Evolutionary conservation across 2,113 vertebrate species (phyloP), one percentile per base, ranked within the genome.

Genomic region (Cavia porcellus): DNA sequence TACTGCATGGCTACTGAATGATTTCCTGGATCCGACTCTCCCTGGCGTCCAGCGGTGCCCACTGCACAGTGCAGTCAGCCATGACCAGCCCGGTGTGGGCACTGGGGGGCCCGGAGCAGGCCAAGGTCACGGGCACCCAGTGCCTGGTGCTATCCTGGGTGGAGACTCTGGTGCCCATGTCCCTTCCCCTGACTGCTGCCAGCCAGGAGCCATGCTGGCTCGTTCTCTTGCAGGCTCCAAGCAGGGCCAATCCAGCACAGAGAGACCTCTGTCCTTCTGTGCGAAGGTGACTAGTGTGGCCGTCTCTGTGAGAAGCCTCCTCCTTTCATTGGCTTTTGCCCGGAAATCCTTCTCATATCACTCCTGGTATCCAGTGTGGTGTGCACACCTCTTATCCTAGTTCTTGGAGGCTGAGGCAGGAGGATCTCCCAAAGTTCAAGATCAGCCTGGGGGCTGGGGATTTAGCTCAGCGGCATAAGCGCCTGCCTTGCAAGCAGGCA

Each of bases 11-110:
- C 45, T 45, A 24, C 47, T 42, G 25, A 75, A 59, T 32, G 30
- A 2, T 57, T 80, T 89, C 89, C 89, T 96, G 62, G 61, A 89
- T 28, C 62, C 64, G 59, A 64, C 28, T 80, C 47, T 89, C 72
- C 20, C 32, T 50, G 47, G 80, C 24, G 10, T 17, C 59, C 50
- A 22, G 8, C 79, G 12, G 52, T 85, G 61, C 42, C 92, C 70
- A n/a, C 12, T 19, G 13, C 57, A 70, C 45, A 0, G 1, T 2
- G 12, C 74, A 47, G 74, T 30, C 42, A 47, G 24, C 74, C 12
- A 2, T 77, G 74, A 77, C 11, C 13, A 30, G 11, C 38, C 38
- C 55, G 13, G 2, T 55, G 52, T 55, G 55, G 70, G 38, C n/a
- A 22, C 70, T 25, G 11, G n/a, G 10, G 15, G 1, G n/a, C 68